phyloP scores from a whole-genome alignment of 2,888 invertebrate species.

The Megaustenia siamemsis region DNA sequence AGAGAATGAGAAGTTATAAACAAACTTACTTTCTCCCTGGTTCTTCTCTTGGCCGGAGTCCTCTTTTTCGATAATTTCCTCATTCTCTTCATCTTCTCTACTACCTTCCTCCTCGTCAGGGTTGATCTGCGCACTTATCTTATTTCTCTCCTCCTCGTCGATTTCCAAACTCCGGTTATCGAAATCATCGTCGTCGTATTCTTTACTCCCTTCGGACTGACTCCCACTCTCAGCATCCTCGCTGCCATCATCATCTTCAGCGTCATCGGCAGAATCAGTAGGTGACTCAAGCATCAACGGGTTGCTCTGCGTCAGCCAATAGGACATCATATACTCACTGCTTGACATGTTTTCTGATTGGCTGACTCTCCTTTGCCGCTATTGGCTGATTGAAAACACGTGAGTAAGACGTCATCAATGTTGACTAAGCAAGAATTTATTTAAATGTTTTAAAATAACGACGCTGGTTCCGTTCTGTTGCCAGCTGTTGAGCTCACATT shows the following conservation, averaged over 20 bases:
- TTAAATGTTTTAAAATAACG: too few relatives aligned
- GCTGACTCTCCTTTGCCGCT: too few relatives aligned
- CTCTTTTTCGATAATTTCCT: slow-evolving; percentile 72
- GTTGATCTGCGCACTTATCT: slow-evolving; percentile 52
- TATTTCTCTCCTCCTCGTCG: slow-evolving; percentile 51
- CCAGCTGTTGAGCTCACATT: too few relatives aligned
- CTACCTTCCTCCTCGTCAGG: slow-evolving; percentile 33
- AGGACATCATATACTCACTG: slow-evolving; percentile 38
- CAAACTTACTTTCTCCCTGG: slow-evolving; percentile 52
- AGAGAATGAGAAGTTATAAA: background rate
- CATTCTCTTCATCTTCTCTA: slow-evolving; percentile 7
- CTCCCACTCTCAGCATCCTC: slow-evolving; percentile 20
- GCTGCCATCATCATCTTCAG: slow-evolving; percentile 1
- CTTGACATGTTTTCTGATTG: background rate
- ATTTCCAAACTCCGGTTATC: slow-evolving; percentile 50
- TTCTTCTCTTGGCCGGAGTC: slow-evolving; percentile 72
- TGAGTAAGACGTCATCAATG: too few relatives aligned
- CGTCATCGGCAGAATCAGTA: slow-evolving; percentile 5
- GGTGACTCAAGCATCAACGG: background rate
- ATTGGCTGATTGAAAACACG: too few relatives aligned
- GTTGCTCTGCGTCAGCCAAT: slow-evolving; percentile 9
- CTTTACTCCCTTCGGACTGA: slow-evolving; percentile 14
- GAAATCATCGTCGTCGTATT: slow-evolving; percentile 48
- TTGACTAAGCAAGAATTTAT: too few relatives aligned
- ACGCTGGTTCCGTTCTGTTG: too few relatives aligned